These are phyloP conservation scores for Limnephilus rhombicus DNA, from an alignment of 2,888 invertebrate species.

Conservation along the genomic window DNA sequence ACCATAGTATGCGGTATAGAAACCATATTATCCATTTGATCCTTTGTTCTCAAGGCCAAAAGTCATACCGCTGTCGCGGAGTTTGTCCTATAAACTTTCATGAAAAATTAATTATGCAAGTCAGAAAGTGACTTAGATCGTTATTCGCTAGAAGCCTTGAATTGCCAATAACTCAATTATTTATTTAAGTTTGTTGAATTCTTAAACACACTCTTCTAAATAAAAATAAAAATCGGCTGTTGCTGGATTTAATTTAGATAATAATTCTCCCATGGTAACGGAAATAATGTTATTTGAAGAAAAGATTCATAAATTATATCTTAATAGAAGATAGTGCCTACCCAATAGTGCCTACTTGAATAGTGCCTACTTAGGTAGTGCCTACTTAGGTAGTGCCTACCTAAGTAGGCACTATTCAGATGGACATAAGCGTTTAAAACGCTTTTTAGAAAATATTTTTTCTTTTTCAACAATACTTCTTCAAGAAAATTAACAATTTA, in stretches of 20 bases:
- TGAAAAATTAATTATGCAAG: background rate
- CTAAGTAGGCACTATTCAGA: background rate
- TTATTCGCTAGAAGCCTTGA: background rate
- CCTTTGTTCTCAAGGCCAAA: background rate
- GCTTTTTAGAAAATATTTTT: background rate
- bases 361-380: too few species aligned
- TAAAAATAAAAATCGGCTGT: background rate
- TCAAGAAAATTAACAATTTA: background rate
- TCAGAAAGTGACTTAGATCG: background rate
- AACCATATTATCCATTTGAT: background rate
- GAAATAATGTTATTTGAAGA: background rate
- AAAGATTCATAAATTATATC: background rate
- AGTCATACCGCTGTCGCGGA: background rate
- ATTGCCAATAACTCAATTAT: background rate
- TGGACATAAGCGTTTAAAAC: background rate
- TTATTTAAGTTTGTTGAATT: background rate
- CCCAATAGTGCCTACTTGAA: too few species aligned
- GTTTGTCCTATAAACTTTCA: background rate
- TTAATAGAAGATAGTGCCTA: background rate
- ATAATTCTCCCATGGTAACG: background rate
- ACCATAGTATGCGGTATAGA: too few species aligned
- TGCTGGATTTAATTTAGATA: background rate
- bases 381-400: too few species aligned
- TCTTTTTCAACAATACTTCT: background rate
- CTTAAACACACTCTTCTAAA: background rate